Percentiles rank a stretch among this genome's conserved stretches.
These are phyloP conservation scores for Euphonia xanthogaster DNA, from an alignment of 2,797 vertebrate species.

Conservation along the genomic window DNA sequence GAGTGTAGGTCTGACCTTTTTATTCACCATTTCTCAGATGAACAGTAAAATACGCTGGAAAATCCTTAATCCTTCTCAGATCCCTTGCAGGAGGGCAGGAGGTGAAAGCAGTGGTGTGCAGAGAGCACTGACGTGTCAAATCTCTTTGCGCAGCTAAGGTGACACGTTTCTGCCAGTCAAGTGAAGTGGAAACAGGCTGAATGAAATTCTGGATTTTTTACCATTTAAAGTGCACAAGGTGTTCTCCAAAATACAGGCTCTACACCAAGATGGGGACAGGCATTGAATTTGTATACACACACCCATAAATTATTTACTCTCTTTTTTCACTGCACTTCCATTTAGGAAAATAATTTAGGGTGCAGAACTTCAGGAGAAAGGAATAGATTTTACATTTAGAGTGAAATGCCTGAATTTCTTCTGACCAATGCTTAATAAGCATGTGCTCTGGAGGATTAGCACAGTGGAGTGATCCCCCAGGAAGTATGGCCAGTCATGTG, in stretches of 20 bases:
- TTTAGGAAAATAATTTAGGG: background rate
- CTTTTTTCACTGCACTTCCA: background rate
- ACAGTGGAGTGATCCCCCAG: background rate
- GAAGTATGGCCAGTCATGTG: constrained; percentile 45
- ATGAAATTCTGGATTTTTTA: background rate
- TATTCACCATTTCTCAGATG: background rate
- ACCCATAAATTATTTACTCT: background rate
- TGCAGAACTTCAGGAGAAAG: background rate
- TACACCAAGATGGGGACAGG: background rate
- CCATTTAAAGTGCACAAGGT: background rate
- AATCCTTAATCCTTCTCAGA: background rate
- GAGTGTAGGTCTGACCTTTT: background rate
- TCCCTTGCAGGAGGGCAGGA: background rate
- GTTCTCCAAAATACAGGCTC: background rate
- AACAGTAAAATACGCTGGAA: background rate
- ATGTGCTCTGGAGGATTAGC: constrained; percentile 35
- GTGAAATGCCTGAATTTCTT: background rate
- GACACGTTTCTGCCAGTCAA: background rate
- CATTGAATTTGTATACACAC: background rate
- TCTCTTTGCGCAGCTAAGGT: background rate
- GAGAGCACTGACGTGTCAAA: background rate
- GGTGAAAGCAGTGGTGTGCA: background rate
- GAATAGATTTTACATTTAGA: background rate
- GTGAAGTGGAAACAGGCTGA: background rate
- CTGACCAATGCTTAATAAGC: background rate